Conservation (phyloP, 2,888 invertebrate genomes). For the Fissipunctia ypsillon region DNA sequence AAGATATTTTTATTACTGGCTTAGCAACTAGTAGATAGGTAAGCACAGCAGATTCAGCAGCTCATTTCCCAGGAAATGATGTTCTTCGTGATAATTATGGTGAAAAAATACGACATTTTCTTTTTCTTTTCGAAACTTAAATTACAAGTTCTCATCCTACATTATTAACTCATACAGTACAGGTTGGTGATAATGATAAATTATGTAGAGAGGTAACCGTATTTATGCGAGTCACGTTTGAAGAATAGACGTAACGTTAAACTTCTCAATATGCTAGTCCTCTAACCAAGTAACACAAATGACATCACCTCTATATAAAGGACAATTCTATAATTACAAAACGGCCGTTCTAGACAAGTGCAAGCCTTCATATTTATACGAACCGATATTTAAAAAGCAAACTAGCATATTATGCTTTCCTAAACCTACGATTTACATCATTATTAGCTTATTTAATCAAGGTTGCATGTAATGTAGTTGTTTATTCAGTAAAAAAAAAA, state of each 20-base stretch:
- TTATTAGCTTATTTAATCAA: slow-evolving; percentile 5
- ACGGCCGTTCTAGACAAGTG: slow-evolving; percentile 22
- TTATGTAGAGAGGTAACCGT: slow-evolving; percentile 25
- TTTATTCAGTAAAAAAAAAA: neutral
- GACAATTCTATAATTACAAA: slow-evolving; percentile 46
- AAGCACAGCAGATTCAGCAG: neutral
- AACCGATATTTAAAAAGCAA: neutral
- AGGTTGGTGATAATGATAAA: slow-evolving; percentile 37
- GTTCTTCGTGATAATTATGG: neutral
- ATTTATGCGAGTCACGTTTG: slow-evolving; percentile 47
- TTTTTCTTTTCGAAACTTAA: neutral
- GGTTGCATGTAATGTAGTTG: neutral
- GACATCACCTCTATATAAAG: slow-evolving; percentile 55
- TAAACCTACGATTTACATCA: neutral
- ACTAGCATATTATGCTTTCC: too few species aligned
- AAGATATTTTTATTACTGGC: slow-evolving; percentile 24
- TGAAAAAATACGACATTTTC: neutral
- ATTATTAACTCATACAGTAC: slow-evolving; percentile 6
- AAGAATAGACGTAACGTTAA: slow-evolving; percentile 40
- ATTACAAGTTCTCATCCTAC: neutral
- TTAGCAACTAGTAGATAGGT: neutral
- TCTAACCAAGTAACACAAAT: slow-evolving; percentile 64
- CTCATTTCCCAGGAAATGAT: neutral
- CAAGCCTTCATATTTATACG: slow-evolving; percentile 24
- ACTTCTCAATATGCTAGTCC: slow-evolving; percentile 55